Evolutionary conservation across 37 sponge, comb jelly and placozoan genomes (phyloP).

Genomic region (Dysidea cf. avara): DNA sequence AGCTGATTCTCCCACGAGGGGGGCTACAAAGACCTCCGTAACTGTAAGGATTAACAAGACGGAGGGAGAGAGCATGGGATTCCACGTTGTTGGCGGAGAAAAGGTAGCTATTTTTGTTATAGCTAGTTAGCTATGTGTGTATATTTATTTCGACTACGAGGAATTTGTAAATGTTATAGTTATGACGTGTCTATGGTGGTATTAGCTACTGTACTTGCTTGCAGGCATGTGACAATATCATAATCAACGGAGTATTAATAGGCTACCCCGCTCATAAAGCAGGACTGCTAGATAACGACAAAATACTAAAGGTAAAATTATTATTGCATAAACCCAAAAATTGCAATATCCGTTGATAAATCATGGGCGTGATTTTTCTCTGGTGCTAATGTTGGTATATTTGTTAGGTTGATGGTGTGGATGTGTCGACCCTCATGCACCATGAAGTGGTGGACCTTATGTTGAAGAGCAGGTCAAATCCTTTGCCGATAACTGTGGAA

Average conservation of each 20-base stretch:
- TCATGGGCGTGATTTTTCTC: too few relatives aligned
- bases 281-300: constrained; percentile 65
- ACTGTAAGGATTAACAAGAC: constrained; percentile 5
- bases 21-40: too few relatives aligned
- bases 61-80: constrained; percentile 62
- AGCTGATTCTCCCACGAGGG: too few relatives aligned
- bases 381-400: too few relatives aligned
- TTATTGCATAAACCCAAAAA: background rate
- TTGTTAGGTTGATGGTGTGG: constrained; percentile 48
- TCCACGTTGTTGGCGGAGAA: constrained; percentile 62
- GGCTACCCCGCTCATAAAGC: constrained; percentile 55
- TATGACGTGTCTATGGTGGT: constrained; percentile 9
- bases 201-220: constrained; percentile 10
- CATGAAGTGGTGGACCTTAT: constrained; percentile 61
- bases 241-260: constrained; percentile 47
- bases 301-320: constrained; percentile 58
- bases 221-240: constrained; percentile 17
- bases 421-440: constrained; percentile 20
- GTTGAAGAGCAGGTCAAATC: constrained; percentile 3
- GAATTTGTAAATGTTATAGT: background rate
- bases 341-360: too few relatives aligned
- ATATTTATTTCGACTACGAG: background rate
- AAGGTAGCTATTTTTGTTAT: constrained; percentile 27
- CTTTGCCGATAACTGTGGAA: constrained; percentile 12
- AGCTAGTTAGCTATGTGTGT: background rate